Base-by-base conservation (phyloP, 2,797 vertebrate species). In the Pipistrellus kuhlii region DNA sequence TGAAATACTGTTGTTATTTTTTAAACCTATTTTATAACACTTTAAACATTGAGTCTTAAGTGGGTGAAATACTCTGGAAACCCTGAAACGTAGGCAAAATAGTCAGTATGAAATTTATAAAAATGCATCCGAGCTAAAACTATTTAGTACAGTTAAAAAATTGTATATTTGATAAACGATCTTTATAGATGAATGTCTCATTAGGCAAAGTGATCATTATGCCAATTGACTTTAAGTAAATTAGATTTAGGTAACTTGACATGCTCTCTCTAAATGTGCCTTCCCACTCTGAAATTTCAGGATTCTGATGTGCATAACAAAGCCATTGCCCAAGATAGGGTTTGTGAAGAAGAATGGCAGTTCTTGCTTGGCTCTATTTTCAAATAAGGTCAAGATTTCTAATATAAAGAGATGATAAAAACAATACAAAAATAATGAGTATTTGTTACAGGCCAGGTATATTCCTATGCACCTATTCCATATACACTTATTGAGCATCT, bases 181-280 rank as follows among this genome's bases (percentile, higher is more conserved):
- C 10, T 55, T 88, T 90, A 85, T 83, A 93, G 57, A 90, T 73
- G 35, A 93, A 62, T 84, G 27, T 82, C 55, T 87, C 44, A 93
- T 93, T 91, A 94, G 20, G 64, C 23, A 96, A 86, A 94, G 64
- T 87, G 66, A 85, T 94, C 86, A 71, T 77, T 95, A 90, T 71
- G 53, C 18, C 83, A 77, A 89, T 6, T 78, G 51, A 91, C 86
- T 93, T 89, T 69, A 93, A 94, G 38, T 73, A 89, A 91, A 94
- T 89, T 75, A 48, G 1, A 66, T 81, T 94, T 75, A 81, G 38
- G 41, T 55, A 78, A 78, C 91, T 94, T 89, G 27, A 94, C 23
- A 73, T 71, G 72, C 21, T 88, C 3, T 13, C 17, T 20, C n/a
- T 41, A 51, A 85, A 82, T 4, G 9, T 75, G 30, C 8, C 18